Evolutionary conservation across 2,888 invertebrate genomes (phyloP).

Genomic region (Trichogramma dendrolimi): DNA sequence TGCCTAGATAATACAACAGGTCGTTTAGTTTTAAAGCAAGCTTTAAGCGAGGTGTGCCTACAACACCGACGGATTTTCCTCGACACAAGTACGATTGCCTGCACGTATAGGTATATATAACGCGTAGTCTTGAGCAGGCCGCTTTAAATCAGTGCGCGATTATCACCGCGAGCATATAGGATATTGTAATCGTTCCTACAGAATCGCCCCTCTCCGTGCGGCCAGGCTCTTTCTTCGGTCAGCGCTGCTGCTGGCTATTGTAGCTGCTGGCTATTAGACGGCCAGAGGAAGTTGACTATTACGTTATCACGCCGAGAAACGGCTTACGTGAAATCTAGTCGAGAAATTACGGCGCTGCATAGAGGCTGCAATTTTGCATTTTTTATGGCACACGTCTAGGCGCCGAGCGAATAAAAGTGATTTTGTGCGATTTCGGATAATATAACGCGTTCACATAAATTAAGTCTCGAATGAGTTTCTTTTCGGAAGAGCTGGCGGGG

Average conservation of each 20-base stretch:
- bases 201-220: not conserved
- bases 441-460: too few species aligned
- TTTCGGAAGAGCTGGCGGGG: too few species aligned
- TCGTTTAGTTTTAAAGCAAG: too few species aligned
- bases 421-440: too few species aligned
- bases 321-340: slow-evolving; percentile 21
- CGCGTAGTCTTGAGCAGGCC: slow-evolving; percentile 39
- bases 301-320: slow-evolving; percentile 38
- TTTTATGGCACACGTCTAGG: not conserved
- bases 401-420: too few species aligned
- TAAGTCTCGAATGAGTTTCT: too few species aligned
- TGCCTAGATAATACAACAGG: too few species aligned
- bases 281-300: slow-evolving; percentile 42
- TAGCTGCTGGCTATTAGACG: slow-evolving; percentile 37
- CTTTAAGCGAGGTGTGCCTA: slow-evolving; percentile 37
- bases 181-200: slow-evolving; percentile 34
- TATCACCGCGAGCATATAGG: slow-evolving; percentile 39
- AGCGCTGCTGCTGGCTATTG: too few species aligned
- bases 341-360: not conserved
- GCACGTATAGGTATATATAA: slow-evolving; percentile 22
- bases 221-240: not conserved
- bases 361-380: slow-evolving; percentile 21
- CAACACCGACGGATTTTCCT: slow-evolving; percentile 33
- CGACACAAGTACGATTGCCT: slow-evolving; percentile 35
- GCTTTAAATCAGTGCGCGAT: slow-evolving; percentile 46